phyloP scores from a whole-genome alignment of 1,140 invertebrate species.

The Laupala kohalensis region DNA sequence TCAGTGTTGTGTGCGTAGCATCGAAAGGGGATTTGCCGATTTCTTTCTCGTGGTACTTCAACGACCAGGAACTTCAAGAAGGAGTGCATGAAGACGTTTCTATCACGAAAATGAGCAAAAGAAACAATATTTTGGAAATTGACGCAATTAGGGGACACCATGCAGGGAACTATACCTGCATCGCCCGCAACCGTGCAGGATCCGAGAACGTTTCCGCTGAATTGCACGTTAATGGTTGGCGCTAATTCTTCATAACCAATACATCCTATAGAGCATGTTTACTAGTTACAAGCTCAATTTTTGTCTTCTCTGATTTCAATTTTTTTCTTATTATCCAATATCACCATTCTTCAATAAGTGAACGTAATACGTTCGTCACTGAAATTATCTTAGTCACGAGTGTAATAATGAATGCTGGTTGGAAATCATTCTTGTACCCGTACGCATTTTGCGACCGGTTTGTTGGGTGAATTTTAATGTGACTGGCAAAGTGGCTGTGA shows the following conservation, averaged over 20 bases:
- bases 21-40: conserved; percentile 28
- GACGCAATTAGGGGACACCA: conserved; percentile 48
- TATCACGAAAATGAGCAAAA: conserved; percentile 28
- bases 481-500: no score
- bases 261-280: no score
- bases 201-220: conserved; percentile 46
- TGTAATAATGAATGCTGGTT: no score
- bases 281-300: no score
- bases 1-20: conserved; percentile 24
- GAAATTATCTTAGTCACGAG: no score
- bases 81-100: conserved; percentile 24
- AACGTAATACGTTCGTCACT: conserved; percentile 35
- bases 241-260: not conserved
- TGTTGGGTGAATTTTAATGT: no score
- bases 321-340: not conserved
- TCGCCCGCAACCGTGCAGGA: conserved; percentile 54
- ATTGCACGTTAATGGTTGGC: conserved; percentile 28
- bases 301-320: not conserved
- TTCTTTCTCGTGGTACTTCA: conserved; percentile 25
- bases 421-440: no score
- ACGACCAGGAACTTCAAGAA: conserved; percentile 19
- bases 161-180: conserved; percentile 58
- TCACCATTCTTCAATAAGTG: not conserved
- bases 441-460: no score
- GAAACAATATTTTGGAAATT: conserved; percentile 23